Evolutionary conservation across 2,797 vertebrate genomes (phyloP).

Genomic region (Galago senegalensis): DNA sequence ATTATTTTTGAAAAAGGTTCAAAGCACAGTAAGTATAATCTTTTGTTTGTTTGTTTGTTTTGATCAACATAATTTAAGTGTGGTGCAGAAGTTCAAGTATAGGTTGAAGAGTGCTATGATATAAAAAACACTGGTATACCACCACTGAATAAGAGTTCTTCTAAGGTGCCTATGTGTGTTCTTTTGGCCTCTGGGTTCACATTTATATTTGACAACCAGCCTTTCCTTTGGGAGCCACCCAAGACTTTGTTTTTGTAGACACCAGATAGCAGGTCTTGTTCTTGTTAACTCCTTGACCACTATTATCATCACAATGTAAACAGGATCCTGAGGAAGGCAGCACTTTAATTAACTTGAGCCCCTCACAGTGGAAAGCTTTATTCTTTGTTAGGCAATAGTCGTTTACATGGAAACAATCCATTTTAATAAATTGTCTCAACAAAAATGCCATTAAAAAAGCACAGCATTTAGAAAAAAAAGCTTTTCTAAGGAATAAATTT

Average conservation of each 20-base stretch:
- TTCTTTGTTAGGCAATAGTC: neutral
- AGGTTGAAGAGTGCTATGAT: no score
- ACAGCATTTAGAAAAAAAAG: neutral
- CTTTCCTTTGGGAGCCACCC: conserved; percentile 51
- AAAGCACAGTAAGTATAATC: no score
- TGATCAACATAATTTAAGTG: no score
- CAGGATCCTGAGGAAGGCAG: conserved; percentile 15
- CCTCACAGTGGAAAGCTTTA: neutral
- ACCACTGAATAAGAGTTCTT: neutral
- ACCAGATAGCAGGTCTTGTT: conserved; percentile 59
- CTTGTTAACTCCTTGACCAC: conserved; percentile 72
- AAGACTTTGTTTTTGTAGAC: conserved; percentile 50
- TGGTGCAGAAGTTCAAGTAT: no score
- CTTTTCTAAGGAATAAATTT: neutral
- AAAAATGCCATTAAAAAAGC: conserved; percentile 25
- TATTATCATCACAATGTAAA: conserved; percentile 57
- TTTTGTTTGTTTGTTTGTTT: no score
- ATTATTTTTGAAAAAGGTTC: no score
- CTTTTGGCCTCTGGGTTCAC: conserved; percentile 22
- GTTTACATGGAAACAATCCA: neutral
- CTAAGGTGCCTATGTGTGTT: neutral
- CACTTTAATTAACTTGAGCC: conserved; percentile 55
- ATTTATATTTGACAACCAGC: conserved; percentile 3
- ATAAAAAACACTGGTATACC: neutral
- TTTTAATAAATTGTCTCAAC: conserved; percentile 29